phyloP scores from a whole-genome alignment of 2,888 invertebrate genomes.

The Archaeoteleia sp. region DNA sequence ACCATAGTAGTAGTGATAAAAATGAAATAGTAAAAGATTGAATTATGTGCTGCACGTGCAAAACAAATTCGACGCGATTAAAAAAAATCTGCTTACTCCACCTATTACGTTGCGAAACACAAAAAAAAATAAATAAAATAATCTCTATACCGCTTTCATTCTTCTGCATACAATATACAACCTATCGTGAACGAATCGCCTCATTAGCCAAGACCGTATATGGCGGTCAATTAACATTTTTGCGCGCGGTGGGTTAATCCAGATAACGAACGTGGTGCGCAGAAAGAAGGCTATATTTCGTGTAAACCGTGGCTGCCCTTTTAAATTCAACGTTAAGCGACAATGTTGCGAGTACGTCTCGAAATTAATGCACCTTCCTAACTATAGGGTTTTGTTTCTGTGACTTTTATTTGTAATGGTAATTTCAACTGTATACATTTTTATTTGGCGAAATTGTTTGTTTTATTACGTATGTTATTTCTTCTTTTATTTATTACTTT shows the following conservation, averaged over 20 bases:
- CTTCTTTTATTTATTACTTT: no score
- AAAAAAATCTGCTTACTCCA: slow-evolving; percentile 9
- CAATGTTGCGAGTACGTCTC: slow-evolving; percentile 9
- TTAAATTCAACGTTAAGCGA: slow-evolving; percentile 19
- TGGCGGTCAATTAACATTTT: slow-evolving; percentile 65
- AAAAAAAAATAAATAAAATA: slow-evolving; percentile 9
- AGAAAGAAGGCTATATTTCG: slow-evolving; percentile 31
- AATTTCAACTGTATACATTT: no score
- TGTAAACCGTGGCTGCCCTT: slow-evolving; percentile 14
- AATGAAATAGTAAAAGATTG: slow-evolving; percentile 16
- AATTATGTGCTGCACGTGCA: slow-evolving; percentile 27
- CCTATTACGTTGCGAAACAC: slow-evolving; percentile 4
- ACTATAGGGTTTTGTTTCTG: no score
- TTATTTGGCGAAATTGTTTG: no score
- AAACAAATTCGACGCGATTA: slow-evolving; percentile 26
- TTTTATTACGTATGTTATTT: no score
- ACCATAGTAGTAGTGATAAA: neutral
- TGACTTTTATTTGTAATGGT: no score
- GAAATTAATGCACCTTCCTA: neutral
- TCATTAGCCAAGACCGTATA: slow-evolving; percentile 64
- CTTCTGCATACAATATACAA: slow-evolving; percentile 41
- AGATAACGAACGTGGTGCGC: slow-evolving; percentile 55
- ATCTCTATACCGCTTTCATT: slow-evolving; percentile 35
- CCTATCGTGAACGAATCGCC: slow-evolving; percentile 60
- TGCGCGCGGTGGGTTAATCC: slow-evolving; percentile 59